These are phyloP conservation scores for Phrynocephalus vlangalii DNA, from an alignment of 2,797 vertebrate genomes.

Conservation along the genomic window DNA sequence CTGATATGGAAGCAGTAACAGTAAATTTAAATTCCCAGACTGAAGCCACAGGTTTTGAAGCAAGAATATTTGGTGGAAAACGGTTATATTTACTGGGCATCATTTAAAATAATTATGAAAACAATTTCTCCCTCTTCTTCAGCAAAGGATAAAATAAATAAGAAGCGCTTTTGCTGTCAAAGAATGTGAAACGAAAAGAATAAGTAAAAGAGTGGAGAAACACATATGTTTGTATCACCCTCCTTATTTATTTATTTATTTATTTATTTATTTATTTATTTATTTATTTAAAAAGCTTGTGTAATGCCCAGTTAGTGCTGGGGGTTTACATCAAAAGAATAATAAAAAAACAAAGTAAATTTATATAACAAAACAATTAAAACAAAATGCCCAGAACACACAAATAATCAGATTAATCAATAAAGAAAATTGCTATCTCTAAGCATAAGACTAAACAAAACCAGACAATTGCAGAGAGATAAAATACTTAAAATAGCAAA, in stretches of 20 bases:
- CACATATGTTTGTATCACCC: constrained; percentile 25
- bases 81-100: neutral
- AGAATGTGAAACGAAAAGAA: neutral
- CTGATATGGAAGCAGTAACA: neutral
- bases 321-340: too few relatives aligned
- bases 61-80: neutral
- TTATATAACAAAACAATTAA: too few relatives aligned
- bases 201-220: neutral
- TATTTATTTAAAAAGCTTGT: too few relatives aligned
- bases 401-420: too few relatives aligned
- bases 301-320: too few relatives aligned
- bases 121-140: neutral
- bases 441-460: too few relatives aligned
- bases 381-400: too few relatives aligned
- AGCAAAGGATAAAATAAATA: constrained; percentile 6
- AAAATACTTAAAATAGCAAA: too few relatives aligned
- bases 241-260: neutral
- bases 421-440: too few relatives aligned
- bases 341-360: too few relatives aligned
- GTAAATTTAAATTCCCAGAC: constrained; percentile 5
- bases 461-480: too few relatives aligned
- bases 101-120: neutral
- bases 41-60: constrained; percentile 4
- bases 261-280: neutral
- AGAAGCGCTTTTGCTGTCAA: constrained; percentile 17